These are phyloP conservation scores for Empis stercorea DNA, from an alignment of 2,888 invertebrate species.

Conservation along the genomic window DNA sequence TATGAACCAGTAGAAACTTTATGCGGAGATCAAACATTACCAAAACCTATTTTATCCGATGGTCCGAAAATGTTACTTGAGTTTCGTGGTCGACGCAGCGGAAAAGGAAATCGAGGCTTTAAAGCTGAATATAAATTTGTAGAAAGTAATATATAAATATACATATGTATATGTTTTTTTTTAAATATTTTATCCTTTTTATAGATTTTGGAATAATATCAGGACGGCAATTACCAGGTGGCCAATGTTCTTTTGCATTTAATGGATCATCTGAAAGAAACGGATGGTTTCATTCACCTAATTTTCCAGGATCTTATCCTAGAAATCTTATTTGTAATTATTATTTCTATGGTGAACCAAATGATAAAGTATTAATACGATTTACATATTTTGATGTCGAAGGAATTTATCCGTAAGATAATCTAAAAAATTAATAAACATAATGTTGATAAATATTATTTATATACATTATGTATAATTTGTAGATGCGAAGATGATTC, in stretches of 20 bases:
- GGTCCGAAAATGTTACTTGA: conserved; percentile 75
- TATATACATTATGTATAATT: too few species aligned
- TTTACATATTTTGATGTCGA: conserved; percentile 91
- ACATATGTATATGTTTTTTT: neutral
- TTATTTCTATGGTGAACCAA: conserved; percentile 69
- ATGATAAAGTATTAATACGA: conserved; percentile 68
- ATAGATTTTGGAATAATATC: conserved; percentile 80
- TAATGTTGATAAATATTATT: too few species aligned
- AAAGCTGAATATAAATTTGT: conserved; percentile 79
- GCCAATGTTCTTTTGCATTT: conserved; percentile 78
- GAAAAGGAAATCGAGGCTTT: conserved; percentile 71
- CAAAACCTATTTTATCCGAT: conserved; percentile 87
- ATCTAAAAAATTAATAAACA: neutral
- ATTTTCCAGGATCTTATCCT: conserved; percentile 83
- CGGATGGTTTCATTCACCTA: conserved; percentile 77
- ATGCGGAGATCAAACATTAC: conserved; percentile 63
- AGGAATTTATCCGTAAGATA: conserved; percentile 84
- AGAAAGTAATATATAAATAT: conserved; percentile 57
- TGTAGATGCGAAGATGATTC: conserved; percentile 86
- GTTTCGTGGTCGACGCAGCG: conserved; percentile 68
- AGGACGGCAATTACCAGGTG: conserved; percentile 61
- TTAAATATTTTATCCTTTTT: conserved; percentile 23
- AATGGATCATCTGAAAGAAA: conserved; percentile 67
- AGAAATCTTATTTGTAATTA: conserved; percentile 84
- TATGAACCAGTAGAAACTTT: conserved; percentile 78